These are phyloP conservation scores for Danio jaintianensis DNA, from an alignment of 2,797 vertebrate species.

Conservation along the genomic window DNA sequence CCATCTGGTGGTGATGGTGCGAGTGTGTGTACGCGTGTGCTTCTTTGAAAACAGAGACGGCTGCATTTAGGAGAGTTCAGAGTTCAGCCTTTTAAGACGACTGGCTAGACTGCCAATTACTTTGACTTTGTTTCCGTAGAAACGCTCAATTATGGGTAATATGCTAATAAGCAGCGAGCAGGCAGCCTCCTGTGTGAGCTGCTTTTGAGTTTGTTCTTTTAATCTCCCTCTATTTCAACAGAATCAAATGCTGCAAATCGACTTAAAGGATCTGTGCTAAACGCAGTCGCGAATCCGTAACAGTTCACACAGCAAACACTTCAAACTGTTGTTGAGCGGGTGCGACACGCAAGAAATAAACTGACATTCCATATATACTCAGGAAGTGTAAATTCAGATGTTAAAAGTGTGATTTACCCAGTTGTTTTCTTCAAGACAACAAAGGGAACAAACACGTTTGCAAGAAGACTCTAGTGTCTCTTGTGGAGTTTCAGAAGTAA, in stretches of 20 bases:
- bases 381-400: not conserved
- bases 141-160: constrained; percentile 58
- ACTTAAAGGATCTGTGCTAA: constrained; percentile 35
- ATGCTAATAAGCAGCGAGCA: constrained; percentile 57
- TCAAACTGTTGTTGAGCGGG: constrained; percentile 8
- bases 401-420: not conserved
- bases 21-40: not conserved
- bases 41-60: constrained; percentile 26
- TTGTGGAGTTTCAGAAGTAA: not conserved
- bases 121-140: constrained; percentile 60
- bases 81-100: constrained; percentile 49
- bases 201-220: constrained; percentile 46
- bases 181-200: constrained; percentile 33
- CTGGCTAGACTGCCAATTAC: constrained; percentile 58
- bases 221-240: constrained; percentile 35
- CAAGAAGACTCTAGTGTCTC: not conserved
- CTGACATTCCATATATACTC: not conserved
- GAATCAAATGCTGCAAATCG: constrained; percentile 26
- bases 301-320: constrained; percentile 15
- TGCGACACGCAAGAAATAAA: not conserved
- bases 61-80: constrained; percentile 39
- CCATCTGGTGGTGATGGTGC: not conserved
- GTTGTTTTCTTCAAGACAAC: not conserved
- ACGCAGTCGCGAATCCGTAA: constrained; percentile 21
- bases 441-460: not conserved